A percentile compares a stretch with the other conserved stretches of the same genome.
Conservation (phyloP, 2,888 invertebrate genomes). For the Glyphotaelius pellucidus region DNA sequence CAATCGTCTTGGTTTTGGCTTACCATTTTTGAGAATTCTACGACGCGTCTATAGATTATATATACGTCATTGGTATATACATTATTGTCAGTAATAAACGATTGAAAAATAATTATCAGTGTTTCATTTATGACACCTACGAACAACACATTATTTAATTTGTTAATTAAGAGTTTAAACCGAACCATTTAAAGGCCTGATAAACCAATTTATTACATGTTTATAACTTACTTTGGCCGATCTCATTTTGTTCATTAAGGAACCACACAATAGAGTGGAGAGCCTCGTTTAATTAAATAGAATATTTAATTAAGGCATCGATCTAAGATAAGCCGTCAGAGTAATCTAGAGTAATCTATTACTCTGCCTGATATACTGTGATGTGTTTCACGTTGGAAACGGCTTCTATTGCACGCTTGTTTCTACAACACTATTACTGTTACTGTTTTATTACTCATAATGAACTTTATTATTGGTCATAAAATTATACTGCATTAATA, state of each 20-base stretch:
- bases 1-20: no score
- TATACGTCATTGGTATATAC: no score
- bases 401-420: neutral
- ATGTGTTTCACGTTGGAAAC: neutral
- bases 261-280: conserved; percentile 36
- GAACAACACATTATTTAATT: neutral
- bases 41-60: no score
- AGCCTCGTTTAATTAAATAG: conserved; percentile 34
- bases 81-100: neutral
- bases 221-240: conserved; percentile 47
- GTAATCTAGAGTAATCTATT: conserved; percentile 7
- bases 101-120: neutral
- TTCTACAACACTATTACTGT: neutral
- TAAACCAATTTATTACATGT: conserved; percentile 63
- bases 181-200: conserved; percentile 59
- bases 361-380: neutral
- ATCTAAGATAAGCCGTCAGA: conserved; percentile 7
- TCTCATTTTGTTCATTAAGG: conserved; percentile 34
- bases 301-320: conserved; percentile 47
- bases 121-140: neutral
- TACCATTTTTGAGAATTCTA: no score
- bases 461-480: neutral
- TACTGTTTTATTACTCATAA: neutral
- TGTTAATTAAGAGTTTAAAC: conserved; percentile 62
- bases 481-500: no score